These are phyloP conservation scores for Scolanthus callimorphus DNA, from an alignment of 92 coral and sea anemone genomes.

Conservation along the genomic window DNA sequence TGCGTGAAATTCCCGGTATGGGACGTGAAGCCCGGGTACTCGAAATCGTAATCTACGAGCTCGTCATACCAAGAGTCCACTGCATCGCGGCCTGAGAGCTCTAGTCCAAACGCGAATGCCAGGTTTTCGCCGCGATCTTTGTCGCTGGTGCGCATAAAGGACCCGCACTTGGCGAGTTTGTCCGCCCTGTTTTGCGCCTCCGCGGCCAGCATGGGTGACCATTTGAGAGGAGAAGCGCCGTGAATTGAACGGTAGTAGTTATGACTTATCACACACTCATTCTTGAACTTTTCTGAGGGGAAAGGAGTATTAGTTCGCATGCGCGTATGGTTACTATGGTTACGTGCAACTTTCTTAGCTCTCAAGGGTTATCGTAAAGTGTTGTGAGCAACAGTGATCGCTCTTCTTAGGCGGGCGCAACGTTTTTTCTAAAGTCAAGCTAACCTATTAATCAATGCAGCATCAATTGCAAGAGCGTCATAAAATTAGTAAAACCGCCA, in stretches of 20 bases:
- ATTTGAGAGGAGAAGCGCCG: constrained; percentile 74
- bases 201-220: constrained; percentile 79
- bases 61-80: constrained; percentile 96
- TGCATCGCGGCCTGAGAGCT: constrained; percentile 83
- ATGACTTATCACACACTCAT: constrained; percentile 88
- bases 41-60: constrained; percentile 75
- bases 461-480: too few relatives aligned
- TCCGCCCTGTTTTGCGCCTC: constrained; percentile 97
- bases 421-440: too few relatives aligned
- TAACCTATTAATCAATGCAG: too few relatives aligned
- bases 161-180: constrained; percentile 69
- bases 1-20: constrained; percentile 91
- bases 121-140: constrained; percentile 89
- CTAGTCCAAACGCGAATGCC: constrained; percentile 81
- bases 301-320: constrained; percentile 28
- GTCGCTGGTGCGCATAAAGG: constrained; percentile 81
- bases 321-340: constrained; percentile 3
- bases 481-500: too few relatives aligned
- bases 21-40: constrained; percentile 81
- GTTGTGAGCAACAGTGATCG: too few relatives aligned
- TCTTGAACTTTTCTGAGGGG: constrained; percentile 80
- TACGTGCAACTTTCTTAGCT: too few relatives aligned
- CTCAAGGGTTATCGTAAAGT: too few relatives aligned
- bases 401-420: too few relatives aligned
- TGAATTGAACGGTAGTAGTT: constrained; percentile 98